phyloP scores from a whole-genome alignment of 2,797 vertebrate species.

The Sphenodon punctatus region DNA sequence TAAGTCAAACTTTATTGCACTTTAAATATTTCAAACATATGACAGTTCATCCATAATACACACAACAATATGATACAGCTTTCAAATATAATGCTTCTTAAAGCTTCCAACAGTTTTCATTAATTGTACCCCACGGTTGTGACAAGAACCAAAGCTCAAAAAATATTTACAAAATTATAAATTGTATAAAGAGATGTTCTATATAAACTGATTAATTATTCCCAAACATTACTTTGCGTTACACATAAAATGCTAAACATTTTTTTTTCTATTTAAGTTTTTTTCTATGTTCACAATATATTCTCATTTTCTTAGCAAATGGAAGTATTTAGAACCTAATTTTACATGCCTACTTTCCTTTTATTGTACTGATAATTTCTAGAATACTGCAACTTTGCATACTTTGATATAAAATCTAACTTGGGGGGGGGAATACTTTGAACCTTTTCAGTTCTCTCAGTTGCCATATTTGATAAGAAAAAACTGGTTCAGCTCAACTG shows the following conservation, averaged over 20 bases:
- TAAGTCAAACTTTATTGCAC: constrained; percentile 58
- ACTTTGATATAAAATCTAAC: too few species aligned
- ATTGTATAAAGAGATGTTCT: neutral
- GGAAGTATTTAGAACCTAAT: too few species aligned
- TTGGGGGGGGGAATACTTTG: neutral
- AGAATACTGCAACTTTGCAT: too few species aligned
- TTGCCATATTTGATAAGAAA: neutral
- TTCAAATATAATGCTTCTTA: neutral
- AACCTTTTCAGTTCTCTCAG: too few species aligned
- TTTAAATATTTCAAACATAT: constrained; percentile 27
- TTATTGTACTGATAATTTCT: too few species aligned
- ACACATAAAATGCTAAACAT: too few species aligned
- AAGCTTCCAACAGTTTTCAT: constrained; percentile 7
- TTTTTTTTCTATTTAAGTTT: too few species aligned
- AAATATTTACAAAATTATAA: constrained; percentile 31
- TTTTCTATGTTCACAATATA: too few species aligned
- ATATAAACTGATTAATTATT: neutral
- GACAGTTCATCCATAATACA: neutral
- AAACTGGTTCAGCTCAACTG: neutral
- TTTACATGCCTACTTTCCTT: too few species aligned
- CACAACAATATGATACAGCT: constrained; percentile 2
- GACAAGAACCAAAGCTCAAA: neutral
- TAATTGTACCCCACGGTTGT: neutral
- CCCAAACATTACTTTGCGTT: neutral
- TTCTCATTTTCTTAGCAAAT: too few species aligned